A percentile compares a stretch with the other conserved stretches of the same genome.
Conservation (phyloP, 2,797 vertebrate species). For the Tarsius wallacei region DNA sequence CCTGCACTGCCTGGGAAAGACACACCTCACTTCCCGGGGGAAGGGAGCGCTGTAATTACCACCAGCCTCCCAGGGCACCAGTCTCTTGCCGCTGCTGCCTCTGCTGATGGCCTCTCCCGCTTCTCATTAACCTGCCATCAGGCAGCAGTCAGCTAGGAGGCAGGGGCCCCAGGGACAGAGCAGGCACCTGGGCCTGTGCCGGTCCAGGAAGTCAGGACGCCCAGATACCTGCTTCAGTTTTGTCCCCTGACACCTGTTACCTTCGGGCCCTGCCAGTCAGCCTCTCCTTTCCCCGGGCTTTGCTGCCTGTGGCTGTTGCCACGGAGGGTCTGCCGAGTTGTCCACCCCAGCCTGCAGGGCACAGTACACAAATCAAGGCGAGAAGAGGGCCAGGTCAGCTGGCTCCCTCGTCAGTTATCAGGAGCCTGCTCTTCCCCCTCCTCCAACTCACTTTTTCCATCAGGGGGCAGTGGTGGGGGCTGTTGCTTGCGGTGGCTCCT, state of each 20-base stretch:
- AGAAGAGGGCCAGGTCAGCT: neutral
- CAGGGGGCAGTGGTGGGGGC: conserved; percentile 86
- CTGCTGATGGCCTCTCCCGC: neutral
- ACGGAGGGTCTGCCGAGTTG: conserved; percentile 90
- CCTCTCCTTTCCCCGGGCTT: conserved; percentile 97
- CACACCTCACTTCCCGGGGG: conserved; percentile 53
- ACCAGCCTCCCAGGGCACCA: conserved; percentile 62
- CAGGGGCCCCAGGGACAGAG: neutral
- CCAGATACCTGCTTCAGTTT: neutral
- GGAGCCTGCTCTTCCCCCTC: neutral
- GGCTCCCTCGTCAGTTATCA: neutral
- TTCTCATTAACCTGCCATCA: conserved; percentile 76
- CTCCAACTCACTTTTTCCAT: conserved; percentile 91
- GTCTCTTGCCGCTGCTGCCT: conserved; percentile 47
- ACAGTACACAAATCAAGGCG: conserved; percentile 45
- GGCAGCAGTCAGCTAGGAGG: conserved; percentile 61
- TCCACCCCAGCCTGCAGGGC: conserved; percentile 91
- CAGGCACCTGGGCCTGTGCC: neutral
- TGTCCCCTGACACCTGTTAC: conserved; percentile 87
- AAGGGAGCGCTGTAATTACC: conserved; percentile 75
- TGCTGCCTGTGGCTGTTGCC: conserved; percentile 93
- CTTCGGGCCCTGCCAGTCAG: conserved; percentile 98
- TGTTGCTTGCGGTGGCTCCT: conserved; percentile 85
- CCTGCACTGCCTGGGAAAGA: conserved; percentile 73
- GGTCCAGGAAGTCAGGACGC: neutral